A percentile compares a stretch with the other conserved stretches of the same genome.
These are phyloP conservation scores for Oryzias curvinotus DNA, from an alignment of 2,113 vertebrate species.

Conservation along the genomic window DNA sequence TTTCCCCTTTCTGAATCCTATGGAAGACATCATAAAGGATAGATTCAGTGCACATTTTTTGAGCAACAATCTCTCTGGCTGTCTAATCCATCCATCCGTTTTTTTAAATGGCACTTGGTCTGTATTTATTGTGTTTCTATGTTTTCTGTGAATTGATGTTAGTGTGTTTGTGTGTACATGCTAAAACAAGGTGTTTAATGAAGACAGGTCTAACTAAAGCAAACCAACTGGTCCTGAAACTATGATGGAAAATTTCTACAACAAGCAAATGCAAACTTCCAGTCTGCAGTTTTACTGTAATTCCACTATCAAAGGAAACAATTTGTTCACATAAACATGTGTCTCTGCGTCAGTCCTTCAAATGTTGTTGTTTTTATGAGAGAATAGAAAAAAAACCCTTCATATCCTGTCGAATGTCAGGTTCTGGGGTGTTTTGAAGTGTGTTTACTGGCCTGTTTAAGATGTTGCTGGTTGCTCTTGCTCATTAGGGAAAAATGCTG, in stretches of 20 bases:
- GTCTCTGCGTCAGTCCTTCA: constrained; percentile 23
- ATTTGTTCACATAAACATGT: constrained; percentile 1
- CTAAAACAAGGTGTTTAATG: constrained; percentile 60
- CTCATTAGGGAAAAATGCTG: constrained; percentile 51
- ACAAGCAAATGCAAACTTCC: constrained; percentile 20
- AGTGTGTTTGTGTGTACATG: constrained; percentile 21
- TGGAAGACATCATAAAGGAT: too few relatives aligned
- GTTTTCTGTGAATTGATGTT: constrained; percentile 5
- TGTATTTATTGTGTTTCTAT: neutral
- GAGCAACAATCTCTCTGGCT: too few relatives aligned
- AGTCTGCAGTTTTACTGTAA: constrained; percentile 10
- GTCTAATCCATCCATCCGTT: too few relatives aligned
- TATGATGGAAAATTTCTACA: constrained; percentile 39
- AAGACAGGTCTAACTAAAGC: constrained; percentile 54
- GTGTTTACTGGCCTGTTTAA: constrained; percentile 43
- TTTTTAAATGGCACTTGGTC: too few relatives aligned
- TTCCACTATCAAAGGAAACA: neutral
- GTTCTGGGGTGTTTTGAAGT: constrained; percentile 57
- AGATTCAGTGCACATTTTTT: too few relatives aligned
- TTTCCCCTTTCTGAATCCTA: too few relatives aligned
- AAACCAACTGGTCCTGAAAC: constrained; percentile 61
- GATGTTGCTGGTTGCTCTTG: constrained; percentile 33
- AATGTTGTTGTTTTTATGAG: constrained; percentile 54
- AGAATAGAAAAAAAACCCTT: constrained; percentile 14
- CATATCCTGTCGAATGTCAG: constrained; percentile 53